phyloP scores from a whole-genome alignment of 2,113 vertebrate genomes.

The Herpetotheres cachinnans region DNA sequence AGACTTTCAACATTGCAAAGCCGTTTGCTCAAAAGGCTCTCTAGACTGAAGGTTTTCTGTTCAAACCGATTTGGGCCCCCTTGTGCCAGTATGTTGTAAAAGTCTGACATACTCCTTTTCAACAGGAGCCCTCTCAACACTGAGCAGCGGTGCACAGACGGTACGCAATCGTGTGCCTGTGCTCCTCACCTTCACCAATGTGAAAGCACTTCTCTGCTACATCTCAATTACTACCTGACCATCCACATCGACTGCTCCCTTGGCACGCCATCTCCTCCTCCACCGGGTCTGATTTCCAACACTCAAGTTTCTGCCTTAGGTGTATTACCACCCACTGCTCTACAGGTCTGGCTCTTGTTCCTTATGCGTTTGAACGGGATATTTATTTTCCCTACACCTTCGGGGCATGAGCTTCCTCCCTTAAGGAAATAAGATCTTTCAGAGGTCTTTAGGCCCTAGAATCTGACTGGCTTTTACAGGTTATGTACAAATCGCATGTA shows the following conservation, averaged over 20 bases:
- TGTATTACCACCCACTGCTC: background rate
- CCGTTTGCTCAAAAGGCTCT: background rate
- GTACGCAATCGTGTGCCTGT: fast-evolving
- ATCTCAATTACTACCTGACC: background rate
- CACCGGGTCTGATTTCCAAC: background rate
- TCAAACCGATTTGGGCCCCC: background rate
- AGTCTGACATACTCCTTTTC: background rate
- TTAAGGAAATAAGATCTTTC: background rate
- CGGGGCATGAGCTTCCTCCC: background rate
- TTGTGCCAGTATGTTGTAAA: background rate
- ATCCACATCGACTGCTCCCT: background rate
- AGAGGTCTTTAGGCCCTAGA: background rate
- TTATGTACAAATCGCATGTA: background rate
- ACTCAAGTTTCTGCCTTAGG: background rate
- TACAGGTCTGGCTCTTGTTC: background rate
- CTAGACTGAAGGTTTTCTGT: background rate
- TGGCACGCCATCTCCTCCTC: background rate
- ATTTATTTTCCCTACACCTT: background rate
- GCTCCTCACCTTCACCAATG: background rate
- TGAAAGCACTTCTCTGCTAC: background rate
- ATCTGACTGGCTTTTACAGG: background rate
- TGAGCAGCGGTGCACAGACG: fast-evolving
- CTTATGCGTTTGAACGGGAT: background rate
- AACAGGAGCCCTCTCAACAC: background rate
- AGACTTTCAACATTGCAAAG: background rate